Conservation (phyloP, 2,797 vertebrate genomes). For the Hyperoplus immaculatus region DNA sequence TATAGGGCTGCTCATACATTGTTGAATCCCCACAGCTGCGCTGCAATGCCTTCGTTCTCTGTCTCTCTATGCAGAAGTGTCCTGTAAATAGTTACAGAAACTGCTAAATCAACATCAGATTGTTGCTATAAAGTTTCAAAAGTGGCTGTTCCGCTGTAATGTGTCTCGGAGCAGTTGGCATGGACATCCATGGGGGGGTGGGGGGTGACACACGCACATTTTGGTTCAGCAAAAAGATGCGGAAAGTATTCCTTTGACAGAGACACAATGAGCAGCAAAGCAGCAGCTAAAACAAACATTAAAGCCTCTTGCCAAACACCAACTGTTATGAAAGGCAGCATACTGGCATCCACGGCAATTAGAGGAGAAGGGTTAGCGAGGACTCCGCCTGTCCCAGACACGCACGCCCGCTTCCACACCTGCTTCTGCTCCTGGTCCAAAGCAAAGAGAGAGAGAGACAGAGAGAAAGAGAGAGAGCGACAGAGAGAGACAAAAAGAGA, state of each 20-base stretch:
- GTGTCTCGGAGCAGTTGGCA: slow-evolving; percentile 65
- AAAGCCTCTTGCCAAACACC: slow-evolving; percentile 76
- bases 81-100: slow-evolving; percentile 61
- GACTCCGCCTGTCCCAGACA: slow-evolving; percentile 68
- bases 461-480: slow-evolving; percentile 27
- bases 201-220: slow-evolving; percentile 11
- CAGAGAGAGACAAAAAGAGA: slow-evolving; percentile 10
- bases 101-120: slow-evolving; percentile 66
- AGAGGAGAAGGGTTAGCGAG: slow-evolving; percentile 73
- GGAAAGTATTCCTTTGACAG: slow-evolving; percentile 69
- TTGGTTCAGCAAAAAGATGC: slow-evolving; percentile 57
- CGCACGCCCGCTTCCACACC: slow-evolving; percentile 76
- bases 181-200: slow-evolving; percentile 29
- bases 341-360: slow-evolving; percentile 78
- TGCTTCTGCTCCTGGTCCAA: slow-evolving; percentile 75
- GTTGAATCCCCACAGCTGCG: slow-evolving; percentile 65
- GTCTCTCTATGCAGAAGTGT: slow-evolving; percentile 57
- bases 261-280: slow-evolving; percentile 70
- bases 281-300: slow-evolving; percentile 74
- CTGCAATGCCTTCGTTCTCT: slow-evolving; percentile 35
- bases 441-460: slow-evolving; percentile 38
- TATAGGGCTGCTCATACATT: slow-evolving; percentile 43
- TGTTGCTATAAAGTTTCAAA: slow-evolving; percentile 66
- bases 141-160: slow-evolving; percentile 30
- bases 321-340: slow-evolving; percentile 80